Percentiles rank a stretch among this genome's conserved stretches.
Evolutionary conservation across 2,888 invertebrate species (phyloP).

Genomic region (Ormyrus thymus): DNA sequence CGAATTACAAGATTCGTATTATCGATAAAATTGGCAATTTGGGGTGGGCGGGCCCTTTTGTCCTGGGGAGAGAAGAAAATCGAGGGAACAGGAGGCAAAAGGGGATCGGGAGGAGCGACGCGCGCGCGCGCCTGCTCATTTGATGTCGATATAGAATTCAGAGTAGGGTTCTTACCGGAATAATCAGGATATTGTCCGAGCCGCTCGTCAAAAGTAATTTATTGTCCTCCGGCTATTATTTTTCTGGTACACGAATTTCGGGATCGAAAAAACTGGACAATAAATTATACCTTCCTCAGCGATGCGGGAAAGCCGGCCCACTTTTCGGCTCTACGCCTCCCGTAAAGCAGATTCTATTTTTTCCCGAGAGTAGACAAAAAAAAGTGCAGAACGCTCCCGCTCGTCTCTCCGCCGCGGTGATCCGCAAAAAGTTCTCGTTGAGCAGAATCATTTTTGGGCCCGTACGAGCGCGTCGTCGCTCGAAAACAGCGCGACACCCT

Average conservation of each 20-base stretch:
- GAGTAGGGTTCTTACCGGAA: conserved; percentile 32
- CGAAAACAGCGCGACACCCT: no score
- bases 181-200: conserved; percentile 48
- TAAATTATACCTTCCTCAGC: conserved; percentile 35
- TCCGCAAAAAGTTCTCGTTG: no score
- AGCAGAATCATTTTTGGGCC: no score
- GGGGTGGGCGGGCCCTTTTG: conserved; percentile 60
- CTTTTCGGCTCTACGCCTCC: background rate
- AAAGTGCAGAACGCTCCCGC: background rate
- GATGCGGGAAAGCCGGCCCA: background rate
- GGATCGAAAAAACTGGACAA: conserved; percentile 18
- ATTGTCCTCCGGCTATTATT: conserved; percentile 45
- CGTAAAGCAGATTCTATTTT: background rate
- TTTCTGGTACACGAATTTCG: conserved; percentile 17
- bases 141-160: conserved; percentile 59
- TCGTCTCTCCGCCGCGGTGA: no score
- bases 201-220: conserved; percentile 53
- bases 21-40: conserved; percentile 75
- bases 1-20: conserved; percentile 74
- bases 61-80: conserved; percentile 27
- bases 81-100: conserved; percentile 42
- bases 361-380: background rate
- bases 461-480: no score
- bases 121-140: conserved; percentile 64
- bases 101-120: conserved; percentile 54